Conservation (phyloP, 30 jellyfish, hydroid and myxozoan genomes). For the Aurelia sp. region DNA sequence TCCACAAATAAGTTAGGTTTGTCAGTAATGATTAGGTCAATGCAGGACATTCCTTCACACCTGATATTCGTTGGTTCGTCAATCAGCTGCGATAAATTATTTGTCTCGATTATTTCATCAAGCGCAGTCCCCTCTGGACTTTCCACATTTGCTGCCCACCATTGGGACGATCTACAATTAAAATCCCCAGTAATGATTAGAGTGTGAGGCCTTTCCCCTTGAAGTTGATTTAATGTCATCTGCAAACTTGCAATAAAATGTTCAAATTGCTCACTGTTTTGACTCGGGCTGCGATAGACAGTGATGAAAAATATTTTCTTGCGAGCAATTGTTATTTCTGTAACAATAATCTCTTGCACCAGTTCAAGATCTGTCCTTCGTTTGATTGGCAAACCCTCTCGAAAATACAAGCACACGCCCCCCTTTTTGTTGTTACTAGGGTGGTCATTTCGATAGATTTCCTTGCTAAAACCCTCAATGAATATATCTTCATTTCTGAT, state of each 20-base stretch:
- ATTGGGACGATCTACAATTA: too few species aligned
- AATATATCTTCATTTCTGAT: neutral
- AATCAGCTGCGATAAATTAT: neutral
- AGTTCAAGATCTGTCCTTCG: constrained; percentile 66
- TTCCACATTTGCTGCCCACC: too few species aligned
- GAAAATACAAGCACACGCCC: neutral
- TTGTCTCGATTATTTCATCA: constrained; percentile 19
- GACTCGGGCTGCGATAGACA: too few species aligned
- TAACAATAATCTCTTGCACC: constrained; percentile 33
- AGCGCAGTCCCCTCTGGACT: neutral
- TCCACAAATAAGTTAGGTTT: too few species aligned
- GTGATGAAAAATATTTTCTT: too few species aligned
- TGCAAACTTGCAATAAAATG: constrained; percentile 33
- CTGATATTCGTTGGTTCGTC: too few species aligned
- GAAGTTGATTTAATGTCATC: neutral
- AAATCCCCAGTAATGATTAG: too few species aligned
- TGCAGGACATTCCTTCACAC: too few species aligned
- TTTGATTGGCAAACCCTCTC: neutral
- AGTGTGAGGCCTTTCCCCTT: too few species aligned
- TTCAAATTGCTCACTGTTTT: constrained; percentile 33
- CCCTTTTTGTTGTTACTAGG: too few species aligned
- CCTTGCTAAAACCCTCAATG: neutral
- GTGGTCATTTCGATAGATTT: too few species aligned
- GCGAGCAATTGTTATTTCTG: constrained; percentile 44
- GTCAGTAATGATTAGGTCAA: too few species aligned